Percentiles rank a stretch among this genome's conserved stretches.
These are phyloP conservation scores for Eupithecia tripunctaria DNA, from an alignment of 2,888 invertebrate genomes.

Conservation along the genomic window DNA sequence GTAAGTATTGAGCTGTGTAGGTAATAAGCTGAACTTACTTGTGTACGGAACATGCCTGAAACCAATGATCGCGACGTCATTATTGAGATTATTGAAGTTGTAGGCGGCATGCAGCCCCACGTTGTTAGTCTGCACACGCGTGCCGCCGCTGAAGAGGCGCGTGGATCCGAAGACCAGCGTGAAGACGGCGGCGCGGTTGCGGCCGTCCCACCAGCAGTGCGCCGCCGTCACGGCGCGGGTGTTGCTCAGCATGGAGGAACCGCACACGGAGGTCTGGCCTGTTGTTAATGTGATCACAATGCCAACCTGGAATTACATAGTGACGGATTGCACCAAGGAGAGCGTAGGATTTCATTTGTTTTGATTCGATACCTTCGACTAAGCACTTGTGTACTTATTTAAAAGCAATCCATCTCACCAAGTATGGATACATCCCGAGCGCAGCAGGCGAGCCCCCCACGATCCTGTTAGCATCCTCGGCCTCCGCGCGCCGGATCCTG, in stretches of 20 bases:
- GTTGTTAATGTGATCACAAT: conserved; percentile 51
- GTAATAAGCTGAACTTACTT: too few relatives aligned
- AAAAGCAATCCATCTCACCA: neutral
- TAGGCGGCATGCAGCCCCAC: too few relatives aligned
- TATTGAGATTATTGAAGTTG: too few relatives aligned
- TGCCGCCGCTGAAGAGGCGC: too few relatives aligned
- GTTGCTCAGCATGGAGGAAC: conserved; percentile 53
- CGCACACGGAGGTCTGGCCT: conserved; percentile 52
- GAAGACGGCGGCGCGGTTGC: conserved; percentile 55
- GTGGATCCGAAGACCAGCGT: conserved; percentile 56
- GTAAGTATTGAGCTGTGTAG: too few relatives aligned
- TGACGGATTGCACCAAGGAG: too few relatives aligned
- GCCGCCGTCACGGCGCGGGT: conserved; percentile 53
- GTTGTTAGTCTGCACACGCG: too few relatives aligned
- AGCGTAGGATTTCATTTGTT: too few relatives aligned
- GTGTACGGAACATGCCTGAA: too few relatives aligned
- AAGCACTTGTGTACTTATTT: too few relatives aligned
- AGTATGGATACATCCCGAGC: neutral
- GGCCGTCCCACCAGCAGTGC: conserved; percentile 59
- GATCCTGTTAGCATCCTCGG: conserved; percentile 48
- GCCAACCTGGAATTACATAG: conserved; percentile 47
- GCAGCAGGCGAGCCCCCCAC: conserved; percentile 35
- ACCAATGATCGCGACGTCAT: too few relatives aligned
- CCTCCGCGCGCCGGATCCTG: conserved; percentile 48
- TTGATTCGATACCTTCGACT: too few relatives aligned